These are phyloP conservation scores for Drosophila affinis DNA, from an alignment of 2,888 invertebrate species.

Conservation along the genomic window DNA sequence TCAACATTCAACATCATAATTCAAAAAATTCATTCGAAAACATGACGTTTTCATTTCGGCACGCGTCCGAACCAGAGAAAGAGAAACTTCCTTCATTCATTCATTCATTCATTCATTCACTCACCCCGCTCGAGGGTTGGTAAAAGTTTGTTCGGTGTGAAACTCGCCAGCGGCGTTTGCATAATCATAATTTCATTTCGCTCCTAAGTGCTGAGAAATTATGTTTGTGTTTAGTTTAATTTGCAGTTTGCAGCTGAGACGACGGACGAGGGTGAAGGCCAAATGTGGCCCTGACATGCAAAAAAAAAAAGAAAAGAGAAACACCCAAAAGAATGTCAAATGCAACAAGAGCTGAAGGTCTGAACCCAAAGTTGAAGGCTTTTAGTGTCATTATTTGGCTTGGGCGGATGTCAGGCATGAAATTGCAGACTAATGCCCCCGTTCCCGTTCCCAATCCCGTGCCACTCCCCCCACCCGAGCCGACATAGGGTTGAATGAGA, in stretches of 20 bases:
- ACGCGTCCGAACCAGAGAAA: constrained; percentile 51
- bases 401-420: constrained; percentile 53
- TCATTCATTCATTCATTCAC: constrained; percentile 10
- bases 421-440: constrained; percentile 56
- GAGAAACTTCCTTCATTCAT: constrained; percentile 14
- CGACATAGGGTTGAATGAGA: constrained; percentile 24
- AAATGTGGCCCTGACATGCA: constrained; percentile 63
- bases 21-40: constrained; percentile 79
- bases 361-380: constrained; percentile 1
- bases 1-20: constrained; percentile 74
- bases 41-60: constrained; percentile 77
- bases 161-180: constrained; percentile 59
- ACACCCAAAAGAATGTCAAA: constrained; percentile 9
- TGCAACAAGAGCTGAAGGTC: constrained; percentile 12
- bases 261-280: constrained; percentile 23
- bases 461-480: not conserved
- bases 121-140: constrained; percentile 49
- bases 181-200: constrained; percentile 70
- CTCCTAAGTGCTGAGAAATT: constrained; percentile 72
- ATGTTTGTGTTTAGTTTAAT: constrained; percentile 73
- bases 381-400: constrained; percentile 34
- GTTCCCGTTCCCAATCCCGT: not conserved
- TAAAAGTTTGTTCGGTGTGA: constrained; percentile 62
- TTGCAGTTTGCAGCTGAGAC: constrained; percentile 62
- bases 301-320: constrained; percentile 41